Evolutionary conservation across 2,888 invertebrate species (phyloP).

Genomic region (Horisme vitalbata): DNA sequence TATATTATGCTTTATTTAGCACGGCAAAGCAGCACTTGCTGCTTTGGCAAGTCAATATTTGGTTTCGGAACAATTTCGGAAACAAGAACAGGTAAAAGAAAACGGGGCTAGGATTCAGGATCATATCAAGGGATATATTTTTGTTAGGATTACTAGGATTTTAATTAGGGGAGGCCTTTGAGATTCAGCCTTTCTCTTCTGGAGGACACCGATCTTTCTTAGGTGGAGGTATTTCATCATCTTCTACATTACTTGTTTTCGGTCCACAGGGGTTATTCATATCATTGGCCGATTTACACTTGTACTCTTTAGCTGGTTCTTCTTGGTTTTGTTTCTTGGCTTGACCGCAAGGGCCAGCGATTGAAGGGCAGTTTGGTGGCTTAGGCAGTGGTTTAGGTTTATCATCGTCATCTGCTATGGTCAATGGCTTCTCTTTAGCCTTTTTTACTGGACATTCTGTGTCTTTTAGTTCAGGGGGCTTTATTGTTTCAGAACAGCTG

Average conservation of each 20-base stretch:
- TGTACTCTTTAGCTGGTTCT: conserved; percentile 8
- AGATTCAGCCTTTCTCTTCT: too few species aligned
- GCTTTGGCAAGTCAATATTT: too few species aligned
- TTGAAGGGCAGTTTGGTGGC: conserved; percentile 12
- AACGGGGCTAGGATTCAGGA: too few species aligned
- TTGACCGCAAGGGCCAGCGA: conserved; percentile 1
- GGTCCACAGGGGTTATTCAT: conserved; percentile 14
- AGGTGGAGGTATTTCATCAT: not conserved
- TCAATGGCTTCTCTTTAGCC: not conserved
- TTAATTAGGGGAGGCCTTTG: too few species aligned
- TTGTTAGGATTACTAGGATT: too few species aligned
- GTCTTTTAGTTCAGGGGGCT: not conserved
- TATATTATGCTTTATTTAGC: too few species aligned
- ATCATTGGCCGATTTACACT: conserved; percentile 5
- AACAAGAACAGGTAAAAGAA: too few species aligned
- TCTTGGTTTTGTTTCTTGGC: not conserved
- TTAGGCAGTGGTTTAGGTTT: conserved; percentile 2
- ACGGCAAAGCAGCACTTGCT: too few species aligned
- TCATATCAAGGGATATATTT: too few species aligned
- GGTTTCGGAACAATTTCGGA: too few species aligned
- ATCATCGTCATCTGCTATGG: conserved; percentile 2
- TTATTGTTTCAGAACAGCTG: not conserved
- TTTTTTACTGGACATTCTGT: conserved; percentile 6
- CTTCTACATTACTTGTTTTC: not conserved
- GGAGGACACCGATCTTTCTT: not conserved